Percentiles rank a stretch among this genome's conserved stretches.
Conservation (phyloP, 1,140 invertebrate genomes). For the Cylas formicarius region DNA sequence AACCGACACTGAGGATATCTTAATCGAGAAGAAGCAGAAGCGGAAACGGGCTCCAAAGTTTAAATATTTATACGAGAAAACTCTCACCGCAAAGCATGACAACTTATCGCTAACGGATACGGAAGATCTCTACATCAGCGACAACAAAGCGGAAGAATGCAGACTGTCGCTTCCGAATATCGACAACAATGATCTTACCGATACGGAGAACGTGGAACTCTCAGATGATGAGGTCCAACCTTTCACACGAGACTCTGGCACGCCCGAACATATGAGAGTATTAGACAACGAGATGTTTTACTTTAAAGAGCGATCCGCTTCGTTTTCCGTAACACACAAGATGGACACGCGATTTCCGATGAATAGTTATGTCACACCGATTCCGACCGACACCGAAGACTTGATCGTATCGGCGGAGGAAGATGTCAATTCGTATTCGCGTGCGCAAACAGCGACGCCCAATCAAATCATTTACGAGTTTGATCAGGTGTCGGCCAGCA, state of each 20-base stretch:
- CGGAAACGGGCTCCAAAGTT: constrained; percentile 21
- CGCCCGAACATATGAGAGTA: constrained; percentile 30
- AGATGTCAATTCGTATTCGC: constrained; percentile 27
- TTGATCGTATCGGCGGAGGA: constrained; percentile 47
- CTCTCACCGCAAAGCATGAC: constrained; percentile 3
- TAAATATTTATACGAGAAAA: constrained; percentile 18
- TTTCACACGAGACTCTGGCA: constrained; percentile 19
- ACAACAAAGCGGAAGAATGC: constrained; percentile 23
- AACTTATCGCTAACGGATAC: constrained; percentile 42
- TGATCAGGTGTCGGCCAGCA: constrained; percentile 41
- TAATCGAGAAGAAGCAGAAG: constrained; percentile 31
- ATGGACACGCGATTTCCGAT: not conserved
- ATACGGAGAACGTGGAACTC: constrained; percentile 30
- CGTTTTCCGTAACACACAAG: constrained; percentile 27
- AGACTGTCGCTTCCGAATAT: constrained; percentile 3
- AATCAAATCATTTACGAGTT: constrained; percentile 33
- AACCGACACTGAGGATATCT: constrained; percentile 49
- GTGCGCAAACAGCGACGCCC: constrained; percentile 31
- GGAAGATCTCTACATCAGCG: constrained; percentile 48
- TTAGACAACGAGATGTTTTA: constrained; percentile 30
- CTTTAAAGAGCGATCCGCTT: constrained; percentile 30
- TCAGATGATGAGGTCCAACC: constrained; percentile 33
- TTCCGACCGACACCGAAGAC: constrained; percentile 49
- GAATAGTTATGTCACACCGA: constrained; percentile 15
- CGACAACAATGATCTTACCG: constrained; percentile 11